These are phyloP conservation scores for Cylloceria caligata DNA, from an alignment of 2,888 invertebrate species.

Conservation along the genomic window DNA sequence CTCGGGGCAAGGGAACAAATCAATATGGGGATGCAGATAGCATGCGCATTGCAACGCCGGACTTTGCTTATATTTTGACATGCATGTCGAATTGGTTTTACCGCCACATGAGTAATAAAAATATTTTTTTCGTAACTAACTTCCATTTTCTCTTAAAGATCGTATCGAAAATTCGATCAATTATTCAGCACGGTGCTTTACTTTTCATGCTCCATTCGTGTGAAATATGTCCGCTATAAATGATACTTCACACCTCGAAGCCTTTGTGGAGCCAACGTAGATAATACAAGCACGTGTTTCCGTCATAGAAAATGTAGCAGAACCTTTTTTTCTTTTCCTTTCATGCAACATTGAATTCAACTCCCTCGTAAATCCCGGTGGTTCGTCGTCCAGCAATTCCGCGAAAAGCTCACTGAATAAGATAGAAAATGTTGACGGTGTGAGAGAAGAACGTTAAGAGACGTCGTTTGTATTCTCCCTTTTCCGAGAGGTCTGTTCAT, in stretches of 20 bases:
- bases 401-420: constrained; percentile 46
- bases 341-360: constrained; percentile 43
- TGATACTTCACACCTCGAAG: constrained; percentile 6
- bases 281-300: constrained; percentile 19
- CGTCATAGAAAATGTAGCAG: constrained; percentile 22
- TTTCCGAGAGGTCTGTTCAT: constrained; percentile 30
- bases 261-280: not conserved
- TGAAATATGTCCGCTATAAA: constrained; percentile 1
- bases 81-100: not conserved
- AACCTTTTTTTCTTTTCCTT: constrained; percentile 26
- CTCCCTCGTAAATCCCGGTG: constrained; percentile 26
- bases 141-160: not conserved
- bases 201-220: not conserved
- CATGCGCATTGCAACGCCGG: constrained; percentile 80
- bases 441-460: constrained; percentile 25
- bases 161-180: not conserved
- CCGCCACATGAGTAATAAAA: not conserved
- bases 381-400: constrained; percentile 38
- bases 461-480: constrained; percentile 39
- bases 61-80: constrained; percentile 62
- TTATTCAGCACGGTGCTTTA: not conserved
- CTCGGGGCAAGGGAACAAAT: constrained; percentile 73
- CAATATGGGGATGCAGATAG: constrained; percentile 79
- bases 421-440: constrained; percentile 38
- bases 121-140: not conserved